Percentiles rank a stretch among this genome's conserved stretches.
phyloP scores from a whole-genome alignment of 2,113 vertebrate genomes.

The Theristicus caerulescens region DNA sequence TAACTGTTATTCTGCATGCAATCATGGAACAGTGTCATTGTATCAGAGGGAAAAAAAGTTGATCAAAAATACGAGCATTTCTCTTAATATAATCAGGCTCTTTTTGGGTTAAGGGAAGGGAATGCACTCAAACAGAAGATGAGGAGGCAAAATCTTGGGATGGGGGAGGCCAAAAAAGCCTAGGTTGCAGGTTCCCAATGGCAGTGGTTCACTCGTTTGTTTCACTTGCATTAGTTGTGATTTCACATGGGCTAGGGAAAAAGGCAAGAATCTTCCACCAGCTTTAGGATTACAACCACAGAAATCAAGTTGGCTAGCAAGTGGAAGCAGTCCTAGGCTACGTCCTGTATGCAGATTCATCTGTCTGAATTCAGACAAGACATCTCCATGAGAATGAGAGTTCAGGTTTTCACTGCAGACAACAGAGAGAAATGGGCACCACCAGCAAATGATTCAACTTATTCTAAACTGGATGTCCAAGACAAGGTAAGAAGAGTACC shows the following conservation, averaged over 20 bases:
- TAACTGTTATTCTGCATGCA: not conserved
- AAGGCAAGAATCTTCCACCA: not conserved
- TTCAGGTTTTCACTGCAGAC: not conserved
- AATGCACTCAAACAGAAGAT: not conserved
- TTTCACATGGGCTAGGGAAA: not conserved
- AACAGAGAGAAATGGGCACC: not conserved
- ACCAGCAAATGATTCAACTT: not conserved
- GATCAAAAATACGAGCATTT: not conserved
- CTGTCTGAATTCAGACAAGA: not conserved
- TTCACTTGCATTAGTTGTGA: not conserved
- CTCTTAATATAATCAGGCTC: not conserved
- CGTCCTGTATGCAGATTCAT: rapidly evolving
- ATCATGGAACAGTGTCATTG: not conserved
- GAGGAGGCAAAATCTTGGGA: not conserved
- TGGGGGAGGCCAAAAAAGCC: not conserved
- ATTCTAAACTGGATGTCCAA: not conserved
- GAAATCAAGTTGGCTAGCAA: not conserved
- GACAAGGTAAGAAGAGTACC: not conserved
- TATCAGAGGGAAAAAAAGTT: not conserved
- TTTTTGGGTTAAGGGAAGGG: not conserved
- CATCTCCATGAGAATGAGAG: not conserved
- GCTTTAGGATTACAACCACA: not conserved
- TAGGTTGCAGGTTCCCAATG: not conserved
- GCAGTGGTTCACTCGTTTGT: not conserved
- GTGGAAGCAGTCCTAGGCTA: not conserved